phyloP scores from a whole-genome alignment of 2,113 vertebrate genomes.

The Zeus faber region DNA sequence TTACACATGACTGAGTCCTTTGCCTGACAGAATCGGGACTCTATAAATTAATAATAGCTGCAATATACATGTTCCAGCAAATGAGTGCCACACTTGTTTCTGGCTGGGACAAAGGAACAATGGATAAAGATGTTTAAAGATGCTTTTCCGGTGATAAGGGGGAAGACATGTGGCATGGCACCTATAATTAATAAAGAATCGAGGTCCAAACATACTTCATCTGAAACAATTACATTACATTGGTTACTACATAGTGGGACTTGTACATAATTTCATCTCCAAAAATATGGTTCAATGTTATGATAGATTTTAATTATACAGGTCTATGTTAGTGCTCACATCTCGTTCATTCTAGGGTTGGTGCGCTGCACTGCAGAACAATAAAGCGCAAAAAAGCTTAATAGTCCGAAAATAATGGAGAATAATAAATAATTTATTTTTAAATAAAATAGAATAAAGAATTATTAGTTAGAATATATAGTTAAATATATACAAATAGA shows the following conservation, averaged over 20 bases:
- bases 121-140: slow-evolving; percentile 28
- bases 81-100: slow-evolving; percentile 11
- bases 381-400: not conserved
- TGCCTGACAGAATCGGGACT: slow-evolving; percentile 69
- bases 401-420: not conserved
- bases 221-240: not conserved
- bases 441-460: not conserved
- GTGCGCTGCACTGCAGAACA: no score
- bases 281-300: not conserved
- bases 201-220: not conserved
- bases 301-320: not conserved
- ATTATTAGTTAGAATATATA: not conserved
- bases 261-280: not conserved
- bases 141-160: not conserved
- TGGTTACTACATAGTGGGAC: not conserved
- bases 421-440: not conserved
- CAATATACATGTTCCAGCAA: slow-evolving; percentile 29
- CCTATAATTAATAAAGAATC: not conserved
- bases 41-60: slow-evolving; percentile 67
- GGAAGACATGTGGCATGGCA: not conserved
- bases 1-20: slow-evolving; percentile 54
- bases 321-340: no score
- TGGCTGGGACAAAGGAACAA: slow-evolving; percentile 27
- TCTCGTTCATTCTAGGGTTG: no score
- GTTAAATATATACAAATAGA: not conserved